phyloP scores from a whole-genome alignment of 2,888 invertebrate species.

The Morinoia aosen region DNA sequence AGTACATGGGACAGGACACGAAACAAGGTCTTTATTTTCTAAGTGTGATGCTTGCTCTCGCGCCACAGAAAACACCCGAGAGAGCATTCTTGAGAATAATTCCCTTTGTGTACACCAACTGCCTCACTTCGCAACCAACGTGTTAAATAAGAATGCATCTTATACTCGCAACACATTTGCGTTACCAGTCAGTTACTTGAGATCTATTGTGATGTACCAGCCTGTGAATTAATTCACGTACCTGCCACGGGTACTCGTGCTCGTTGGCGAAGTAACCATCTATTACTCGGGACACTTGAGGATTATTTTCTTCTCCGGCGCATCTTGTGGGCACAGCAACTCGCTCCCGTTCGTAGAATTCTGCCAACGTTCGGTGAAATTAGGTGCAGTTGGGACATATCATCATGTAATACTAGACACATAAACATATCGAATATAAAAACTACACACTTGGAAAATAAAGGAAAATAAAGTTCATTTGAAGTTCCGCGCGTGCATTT shows the following conservation, averaged over 20 bases:
- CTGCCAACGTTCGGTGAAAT: background rate
- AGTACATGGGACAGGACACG: no score
- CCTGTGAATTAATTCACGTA: background rate
- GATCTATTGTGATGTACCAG: background rate
- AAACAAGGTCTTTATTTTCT: no score
- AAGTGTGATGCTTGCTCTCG: no score
- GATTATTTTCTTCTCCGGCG: background rate
- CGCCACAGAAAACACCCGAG: no score
- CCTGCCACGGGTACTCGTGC: slow-evolving; percentile 35
- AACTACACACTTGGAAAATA: no score
- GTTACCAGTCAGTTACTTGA: background rate
- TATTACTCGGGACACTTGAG: background rate
- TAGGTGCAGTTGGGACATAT: no score
- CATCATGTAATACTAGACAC: no score
- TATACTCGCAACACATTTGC: background rate
- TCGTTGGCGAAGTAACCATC: background rate
- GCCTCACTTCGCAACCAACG: no score
- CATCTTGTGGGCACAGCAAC: background rate
- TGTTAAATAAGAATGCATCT: background rate
- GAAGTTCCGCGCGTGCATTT: no score
- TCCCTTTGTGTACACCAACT: background rate
- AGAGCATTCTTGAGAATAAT: background rate
- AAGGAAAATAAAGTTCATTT: no score
- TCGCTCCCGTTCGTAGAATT: background rate
- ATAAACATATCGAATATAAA: no score